phyloP scores from a whole-genome alignment of 2,113 vertebrate species.

The human region DNA sequence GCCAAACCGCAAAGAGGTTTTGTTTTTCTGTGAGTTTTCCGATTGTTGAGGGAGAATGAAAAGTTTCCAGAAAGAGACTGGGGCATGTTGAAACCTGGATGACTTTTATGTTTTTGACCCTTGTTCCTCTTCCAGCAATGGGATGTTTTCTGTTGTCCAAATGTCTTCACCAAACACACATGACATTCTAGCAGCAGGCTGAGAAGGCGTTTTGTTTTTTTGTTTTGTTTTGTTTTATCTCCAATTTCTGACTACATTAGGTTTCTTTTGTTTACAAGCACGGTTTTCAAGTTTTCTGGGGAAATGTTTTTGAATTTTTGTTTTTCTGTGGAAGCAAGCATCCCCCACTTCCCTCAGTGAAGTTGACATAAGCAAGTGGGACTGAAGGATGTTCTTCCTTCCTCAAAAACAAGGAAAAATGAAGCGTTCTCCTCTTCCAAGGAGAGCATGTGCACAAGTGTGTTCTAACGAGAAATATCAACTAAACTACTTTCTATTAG shows the following conservation, averaged over 20 bases:
- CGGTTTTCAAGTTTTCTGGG: background rate
- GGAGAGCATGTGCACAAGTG: background rate
- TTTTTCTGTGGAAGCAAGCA: constrained; percentile 2
- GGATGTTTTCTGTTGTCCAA: background rate
- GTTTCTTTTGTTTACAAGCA: constrained; percentile 54
- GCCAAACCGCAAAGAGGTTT: background rate
- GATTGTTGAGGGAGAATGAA: background rate
- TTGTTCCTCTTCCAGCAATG: background rate
- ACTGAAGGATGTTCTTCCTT: background rate
- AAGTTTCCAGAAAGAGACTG: background rate
- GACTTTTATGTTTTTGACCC: background rate
- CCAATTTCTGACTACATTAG: background rate
- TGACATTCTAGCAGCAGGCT: background rate
- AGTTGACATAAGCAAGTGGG: background rate
- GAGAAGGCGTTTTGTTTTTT: background rate
- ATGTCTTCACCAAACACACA: background rate
- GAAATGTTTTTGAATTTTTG: background rate
- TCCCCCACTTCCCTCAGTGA: background rate
- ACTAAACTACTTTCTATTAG: background rate
- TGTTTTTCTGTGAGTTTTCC: background rate
- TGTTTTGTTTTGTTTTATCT: background rate
- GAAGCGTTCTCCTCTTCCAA: background rate
- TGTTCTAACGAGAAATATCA: constrained; percentile 29
- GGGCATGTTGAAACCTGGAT: too few species aligned
- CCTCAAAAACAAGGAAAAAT: background rate